Evolutionary conservation across 2,888 invertebrate species (phyloP).

Genomic region (Molorchus minor): DNA sequence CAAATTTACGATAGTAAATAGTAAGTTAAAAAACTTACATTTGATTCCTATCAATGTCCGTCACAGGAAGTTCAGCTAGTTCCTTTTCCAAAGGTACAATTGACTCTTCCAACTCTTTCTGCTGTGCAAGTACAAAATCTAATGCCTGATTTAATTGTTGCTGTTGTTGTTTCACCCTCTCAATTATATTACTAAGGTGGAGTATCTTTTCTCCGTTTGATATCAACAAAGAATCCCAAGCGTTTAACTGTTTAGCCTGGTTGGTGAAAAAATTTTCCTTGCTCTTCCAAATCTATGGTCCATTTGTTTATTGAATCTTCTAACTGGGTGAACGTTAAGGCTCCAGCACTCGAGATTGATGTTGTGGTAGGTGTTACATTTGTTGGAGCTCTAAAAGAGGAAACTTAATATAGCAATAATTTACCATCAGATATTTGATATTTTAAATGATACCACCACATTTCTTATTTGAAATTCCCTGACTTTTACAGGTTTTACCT

Average conservation of each 20-base stretch:
- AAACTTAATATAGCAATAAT: too few species aligned
- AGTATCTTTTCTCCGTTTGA: slow-evolving; percentile 94
- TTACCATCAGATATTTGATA: too few species aligned
- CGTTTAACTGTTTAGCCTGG: slow-evolving; percentile 94
- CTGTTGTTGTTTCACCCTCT: slow-evolving; percentile 88
- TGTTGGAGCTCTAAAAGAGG: slow-evolving; percentile 39
- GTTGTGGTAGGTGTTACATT: slow-evolving; percentile 47
- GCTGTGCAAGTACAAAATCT: slow-evolving; percentile 92
- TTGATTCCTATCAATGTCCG: slow-evolving; percentile 90
- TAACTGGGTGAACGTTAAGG: slow-evolving; percentile 83
- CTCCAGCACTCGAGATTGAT: slow-evolving; percentile 58
- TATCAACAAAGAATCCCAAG: slow-evolving; percentile 92
- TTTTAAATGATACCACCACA: too few species aligned
- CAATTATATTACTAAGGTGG: slow-evolving; percentile 85
- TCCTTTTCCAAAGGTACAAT: slow-evolving; percentile 87
- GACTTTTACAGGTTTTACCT: too few species aligned
- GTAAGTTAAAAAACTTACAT: slow-evolving; percentile 70
- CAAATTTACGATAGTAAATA: too few species aligned
- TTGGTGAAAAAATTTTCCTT: slow-evolving; percentile 91
- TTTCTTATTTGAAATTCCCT: too few species aligned
- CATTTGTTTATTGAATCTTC: slow-evolving; percentile 95
- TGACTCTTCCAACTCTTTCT: slow-evolving; percentile 89
- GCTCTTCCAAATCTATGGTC: slow-evolving; percentile 91
- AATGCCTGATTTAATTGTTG: slow-evolving; percentile 90
- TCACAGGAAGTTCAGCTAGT: slow-evolving; percentile 71